These are phyloP conservation scores for Suncus etruscus DNA, from an alignment of 2,113 vertebrate species.

Conservation along the genomic window DNA sequence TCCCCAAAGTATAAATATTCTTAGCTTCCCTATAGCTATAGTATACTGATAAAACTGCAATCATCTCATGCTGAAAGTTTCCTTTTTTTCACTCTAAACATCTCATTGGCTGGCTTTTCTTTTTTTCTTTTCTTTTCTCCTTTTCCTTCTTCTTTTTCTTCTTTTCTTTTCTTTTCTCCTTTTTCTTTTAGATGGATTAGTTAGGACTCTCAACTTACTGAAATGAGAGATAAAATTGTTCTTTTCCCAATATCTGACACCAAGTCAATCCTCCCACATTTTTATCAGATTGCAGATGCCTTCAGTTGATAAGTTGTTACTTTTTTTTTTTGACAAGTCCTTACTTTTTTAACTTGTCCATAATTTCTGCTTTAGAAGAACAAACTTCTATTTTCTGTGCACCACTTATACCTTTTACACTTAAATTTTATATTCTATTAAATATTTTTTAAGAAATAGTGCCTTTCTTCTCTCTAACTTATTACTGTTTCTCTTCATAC, in stretches of 20 bases:
- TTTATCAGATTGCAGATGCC: not conserved
- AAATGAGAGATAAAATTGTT: not conserved
- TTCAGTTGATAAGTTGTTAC: not conserved
- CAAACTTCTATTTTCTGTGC: not conserved
- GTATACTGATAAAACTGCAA: not conserved
- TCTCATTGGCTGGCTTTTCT: not conserved
- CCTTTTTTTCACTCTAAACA: slow-evolving; percentile 48
- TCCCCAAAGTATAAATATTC: slow-evolving; percentile 31
- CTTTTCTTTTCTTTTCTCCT: not conserved
- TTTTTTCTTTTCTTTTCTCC: not conserved
- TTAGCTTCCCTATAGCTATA: not conserved
- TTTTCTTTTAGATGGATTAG: not conserved
- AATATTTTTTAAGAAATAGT: not conserved
- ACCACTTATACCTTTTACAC: not conserved
- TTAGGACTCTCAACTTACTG: slow-evolving; percentile 17
- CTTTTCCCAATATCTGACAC: slow-evolving; percentile 1
- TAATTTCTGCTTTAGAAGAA: not conserved
- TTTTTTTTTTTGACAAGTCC: not conserved
- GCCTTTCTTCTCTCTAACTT: not conserved
- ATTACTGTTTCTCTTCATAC: not conserved
- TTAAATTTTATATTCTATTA: not conserved
- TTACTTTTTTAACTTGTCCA: not conserved
- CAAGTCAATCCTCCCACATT: not conserved
- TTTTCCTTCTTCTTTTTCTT: not conserved
- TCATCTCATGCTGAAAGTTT: not conserved